Evolutionary conservation across 2,888 invertebrate species (phyloP), one percentile per base, ranked within the genome.

Genomic region (Chirona hameri): DNA sequence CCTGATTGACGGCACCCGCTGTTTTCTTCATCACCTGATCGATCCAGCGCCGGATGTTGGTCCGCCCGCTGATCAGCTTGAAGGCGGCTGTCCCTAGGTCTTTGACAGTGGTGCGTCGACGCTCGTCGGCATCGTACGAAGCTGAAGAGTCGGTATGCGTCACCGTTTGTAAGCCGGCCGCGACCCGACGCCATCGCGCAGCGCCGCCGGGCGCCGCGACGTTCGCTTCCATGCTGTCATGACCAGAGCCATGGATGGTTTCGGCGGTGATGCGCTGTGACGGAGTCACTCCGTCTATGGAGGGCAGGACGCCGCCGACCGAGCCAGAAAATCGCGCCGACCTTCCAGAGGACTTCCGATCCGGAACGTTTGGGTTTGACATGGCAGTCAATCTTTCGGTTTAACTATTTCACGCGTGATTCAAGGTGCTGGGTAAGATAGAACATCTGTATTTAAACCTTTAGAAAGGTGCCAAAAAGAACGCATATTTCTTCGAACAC

Each of bases 41-140:
- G 46, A 76, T 76, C 76, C 76, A 76, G 46, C 24, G 76, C 5
- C 76, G 76, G 21, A 76, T 76, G 76, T 76, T 76, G 76, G 76
- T 76, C 39, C 76, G 76, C 10, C 76, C 76, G 46, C 76, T 46
- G 24, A 76, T 76, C 24, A 76, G 76, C 46, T 76, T 76, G 76
- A 76, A 46, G 76, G 76, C 76, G 24, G 76, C 76, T 7, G 46
- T 12, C 24, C 76, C 76, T 24, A 76, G 7, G 39, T 46, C 76
- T 21, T 39, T 39, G 24, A 46, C 46, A 10, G 39, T 24, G 21
- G 76, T 46, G 46, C 24, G 76, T 10, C 76, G 76, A 24, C 72
- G 72, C 72, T 9, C 12, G n/a, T n/a, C n/a, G 65, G 0, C n/a
- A 1, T 27, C 27, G 0, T 12, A 10, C 10, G 65, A 3, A 7